Base-by-base conservation (phyloP, 2,888 invertebrate genomes). In the Lasioglossum villosulum region DNA sequence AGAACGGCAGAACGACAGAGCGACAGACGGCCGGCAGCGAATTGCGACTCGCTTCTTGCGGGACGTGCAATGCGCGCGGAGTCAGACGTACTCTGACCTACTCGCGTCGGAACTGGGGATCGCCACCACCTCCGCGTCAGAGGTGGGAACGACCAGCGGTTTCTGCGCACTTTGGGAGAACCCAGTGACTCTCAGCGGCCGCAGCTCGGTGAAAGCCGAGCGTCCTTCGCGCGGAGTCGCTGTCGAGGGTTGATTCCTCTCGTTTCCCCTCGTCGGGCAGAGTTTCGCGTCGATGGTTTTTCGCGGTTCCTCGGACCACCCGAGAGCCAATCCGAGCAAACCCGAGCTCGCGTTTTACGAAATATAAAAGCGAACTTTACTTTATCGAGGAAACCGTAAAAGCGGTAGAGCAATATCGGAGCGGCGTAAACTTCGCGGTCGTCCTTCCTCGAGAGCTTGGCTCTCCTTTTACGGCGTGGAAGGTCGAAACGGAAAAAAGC, bases 321-420 rank as follows among this genome's bases (percentile, higher is more conserved):
- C 72, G 37, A 68, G 37, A 12, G 27, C 59, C n/a, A 4, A n/a
- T 16, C 23, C 1, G 12, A 16, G 16, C 27, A 14, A 12, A 63
- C 30, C 5, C 52, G 6, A 5, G 30, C 27, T 72, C 56, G 39
- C 68, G 59, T 56, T n/a, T 30, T 39, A 19, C 23, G 42, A 23
- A 34, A n/a, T 19, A 48, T 39, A 78, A 72, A 81, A 87, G 37
- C 23, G 23, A 68, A 39, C 34, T 90, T 91, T 82, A 86, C 86
- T 90, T 89, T 89, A 85, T 78, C 84, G 79, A 86, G 82, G 82
- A 88, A 88, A 82, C 75, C 83, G 82, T 86, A 87, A 89, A 89
- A 80, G 75, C 83, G 59, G 75, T 12, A 73, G 68, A 56, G 45
- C 78, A 68, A 81, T 88, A 73, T 68, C 79, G 77, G 78, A 78